Evolutionary conservation across 2,797 vertebrate genomes (phyloP), one percentile per base, ranked within the genome.

Genomic region (Benthosema pterotum): DNA sequence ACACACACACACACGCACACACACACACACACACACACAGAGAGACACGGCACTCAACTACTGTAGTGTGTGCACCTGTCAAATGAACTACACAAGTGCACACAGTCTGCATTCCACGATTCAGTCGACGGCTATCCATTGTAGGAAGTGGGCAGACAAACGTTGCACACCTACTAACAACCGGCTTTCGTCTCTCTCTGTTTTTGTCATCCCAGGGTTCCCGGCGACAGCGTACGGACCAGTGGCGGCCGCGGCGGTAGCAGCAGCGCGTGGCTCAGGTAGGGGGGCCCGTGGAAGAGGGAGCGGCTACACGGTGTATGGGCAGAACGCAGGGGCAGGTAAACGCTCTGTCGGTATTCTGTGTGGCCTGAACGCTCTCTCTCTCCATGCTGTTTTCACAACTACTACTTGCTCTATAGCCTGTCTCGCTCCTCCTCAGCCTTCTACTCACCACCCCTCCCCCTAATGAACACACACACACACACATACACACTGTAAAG

Each of bases 221-320:
- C 94, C 94, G 0, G 90, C 88, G 43, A 92, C 95, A 75, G 94
- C 95, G 17, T 96, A 96, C 0, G 94, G 95, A 92, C 95, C 94
- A 71, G 94, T 95, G 87, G 94, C 95, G 0, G 95, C 95, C 0
- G 94, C 95, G 0, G 95, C 94, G 0, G 94, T 94, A 3, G 94
- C 94, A 88, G 94, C 95, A 0, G 94, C 94, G 0, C 93, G 94
- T 81, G 95, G 95, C 92, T 97, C 95, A 96, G 95, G 95, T 96
- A 96, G 93, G 95, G 90, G 89, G 87, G 85, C 86, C 90, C 83
- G 77, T 75, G 92, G 93, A 93, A 86, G 93, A 91, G 84, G 87
- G 18, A 12, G 88, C 79, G 79, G 82, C 87, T 84, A 89, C 85
- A 86, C 77, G 87, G 91, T 89, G 91, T 92, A 94, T 88, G 89